Evolutionary conservation across 2,888 invertebrate species (phyloP), one percentile per base, ranked within the genome.

Genomic region (Cephus nigrinus): DNA sequence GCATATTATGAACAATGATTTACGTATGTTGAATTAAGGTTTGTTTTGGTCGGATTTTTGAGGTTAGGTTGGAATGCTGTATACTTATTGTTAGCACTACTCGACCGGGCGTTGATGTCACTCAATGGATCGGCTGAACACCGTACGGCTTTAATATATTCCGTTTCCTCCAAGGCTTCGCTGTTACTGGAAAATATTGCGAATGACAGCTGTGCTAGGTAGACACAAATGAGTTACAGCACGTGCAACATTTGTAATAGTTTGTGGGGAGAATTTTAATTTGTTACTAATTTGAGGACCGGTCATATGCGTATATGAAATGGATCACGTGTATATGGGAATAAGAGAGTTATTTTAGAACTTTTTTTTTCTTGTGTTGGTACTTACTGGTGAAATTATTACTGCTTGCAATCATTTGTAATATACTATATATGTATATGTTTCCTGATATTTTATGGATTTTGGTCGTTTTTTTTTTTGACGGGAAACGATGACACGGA

Each of bases 91-190:
- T 23, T 23, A 55, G 40, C 81, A 76, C 80, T 82, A 79, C 81
- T 80, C 75, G 78, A 83, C 85, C 87, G 83, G 79, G 87, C 87
- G 81, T 87, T 87, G 86, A 87, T 87, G 84, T 87, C 87, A 84
- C 84, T 74, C 81, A 71, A 15, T 30, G 71, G 71, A 32, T 33
- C 71, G 71, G 23, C 23, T 55, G 40, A 55, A 55, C 40, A 55
- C 40, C 23, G 23, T 23, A 23, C 23, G 40, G 4, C 40, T 23
- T 55, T 55, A 55, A 55, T 23, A 55, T 55, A 55, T 55, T 55
- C 40, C 1, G 40, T 55, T 55, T 55, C 5, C 23, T 55, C 9
- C 23, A 23, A 55, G 23, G 40, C 15, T 55, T 55, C 23, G 40
- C 23, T 23, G 15, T 55, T 55, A 55, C 40, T 55, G 40, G 15